Conservation (phyloP, 2,113 vertebrate genomes). For the Xyrauchen texanus region DNA sequence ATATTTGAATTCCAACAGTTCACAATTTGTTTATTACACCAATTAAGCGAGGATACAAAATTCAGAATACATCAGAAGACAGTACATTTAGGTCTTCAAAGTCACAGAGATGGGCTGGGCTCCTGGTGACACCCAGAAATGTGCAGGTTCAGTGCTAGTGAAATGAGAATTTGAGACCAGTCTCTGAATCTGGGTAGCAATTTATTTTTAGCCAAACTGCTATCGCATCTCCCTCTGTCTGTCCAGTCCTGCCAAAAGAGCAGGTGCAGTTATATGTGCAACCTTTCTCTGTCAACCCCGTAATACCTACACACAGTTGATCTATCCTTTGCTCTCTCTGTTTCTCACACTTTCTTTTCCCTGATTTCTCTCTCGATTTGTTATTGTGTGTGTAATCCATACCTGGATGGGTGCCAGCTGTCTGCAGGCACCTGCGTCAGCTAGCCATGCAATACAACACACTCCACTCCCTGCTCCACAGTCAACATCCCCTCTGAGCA, state of each 20-base stretch:
- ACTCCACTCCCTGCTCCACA: conserved; percentile 17
- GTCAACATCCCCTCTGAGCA: conserved; percentile 19
- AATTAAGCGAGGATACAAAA: too few relatives aligned
- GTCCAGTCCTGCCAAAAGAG: conserved; percentile 35
- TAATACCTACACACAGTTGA: background rate
- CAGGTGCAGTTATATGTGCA: conserved; percentile 19
- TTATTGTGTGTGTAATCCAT: conserved; percentile 39
- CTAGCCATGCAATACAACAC: conserved; percentile 20
- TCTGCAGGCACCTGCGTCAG: conserved; percentile 45
- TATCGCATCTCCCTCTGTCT: conserved; percentile 49
- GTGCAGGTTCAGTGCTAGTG: conserved; percentile 11
- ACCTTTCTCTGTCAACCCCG: conserved; percentile 13
- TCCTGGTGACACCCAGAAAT: background rate
- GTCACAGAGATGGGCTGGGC: background rate
- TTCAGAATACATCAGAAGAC: background rate
- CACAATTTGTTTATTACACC: too few relatives aligned
- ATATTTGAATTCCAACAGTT: too few relatives aligned
- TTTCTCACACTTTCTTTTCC: background rate
- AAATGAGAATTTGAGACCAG: conserved; percentile 39
- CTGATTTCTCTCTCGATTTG: conserved; percentile 12
- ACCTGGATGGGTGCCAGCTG: conserved; percentile 47
- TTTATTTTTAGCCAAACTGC: conserved; percentile 49
- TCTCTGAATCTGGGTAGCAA: conserved; percentile 37
- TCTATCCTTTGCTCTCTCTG: background rate
- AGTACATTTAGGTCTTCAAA: background rate